Base-by-base conservation (phyloP, 2,888 invertebrate species). In the Hypercompe scribonia region DNA sequence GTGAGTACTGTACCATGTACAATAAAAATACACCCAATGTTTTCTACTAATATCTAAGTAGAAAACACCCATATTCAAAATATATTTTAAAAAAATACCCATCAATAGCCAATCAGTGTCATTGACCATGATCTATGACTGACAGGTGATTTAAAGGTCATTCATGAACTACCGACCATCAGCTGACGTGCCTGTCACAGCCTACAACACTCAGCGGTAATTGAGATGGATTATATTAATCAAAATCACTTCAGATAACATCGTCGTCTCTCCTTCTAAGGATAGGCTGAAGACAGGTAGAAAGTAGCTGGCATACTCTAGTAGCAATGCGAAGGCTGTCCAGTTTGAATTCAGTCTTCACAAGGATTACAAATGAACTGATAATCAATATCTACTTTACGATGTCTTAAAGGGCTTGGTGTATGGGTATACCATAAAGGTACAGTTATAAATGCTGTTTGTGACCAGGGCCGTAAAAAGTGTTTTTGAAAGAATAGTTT, bases 91-190 rank as follows among this genome's bases (percentile, higher is more conserved):
- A 68, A 46, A 66, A 68, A 33, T 8, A 24, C n/a, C 34, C 50
- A 8, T 54, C 69, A 73, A 74, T 65, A 63, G 61, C 24, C 21
- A 67, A 74, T 74, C 61, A 74, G 36, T 54, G 63, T 68, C 64
- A 72, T 36, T 28, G 61, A 65, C 2, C 58, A 61, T 18, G 24
- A 34, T 34, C 50, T 68, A 33, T 10, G 46, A 68, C 15, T 68
- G 50, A 68, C 50, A 68, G 33, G 67, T 68, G 81, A 46, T 75
- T 46, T 63, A 39, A 68, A 64, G 54, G 39, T 65, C 68, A 63
- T 61, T 66, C 42, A 65, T 33, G 66, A 34, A 50, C 54, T 66
- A 67, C 71, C 74, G 73, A 78, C 79, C 77, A 78, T 80, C 80
- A 80, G 70, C 73, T 66, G 69, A 63, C 34, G 64, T 70, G 69